Percentiles rank a stretch among this genome's conserved stretches.
phyloP scores from a whole-genome alignment of 2,113 vertebrate species.

The Chiloscyllium plagiosum region DNA sequence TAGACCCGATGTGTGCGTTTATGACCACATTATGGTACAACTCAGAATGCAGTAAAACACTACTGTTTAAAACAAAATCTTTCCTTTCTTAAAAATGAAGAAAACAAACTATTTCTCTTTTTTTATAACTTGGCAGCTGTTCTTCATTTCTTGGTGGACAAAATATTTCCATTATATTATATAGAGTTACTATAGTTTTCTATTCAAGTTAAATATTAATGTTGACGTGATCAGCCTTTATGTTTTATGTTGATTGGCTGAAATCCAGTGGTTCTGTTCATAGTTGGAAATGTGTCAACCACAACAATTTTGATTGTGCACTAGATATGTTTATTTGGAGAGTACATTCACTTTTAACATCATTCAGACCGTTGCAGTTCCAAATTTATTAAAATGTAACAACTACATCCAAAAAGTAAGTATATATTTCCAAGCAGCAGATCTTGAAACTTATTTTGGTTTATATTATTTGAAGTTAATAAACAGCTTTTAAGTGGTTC shows the following conservation, averaged over 20 bases:
- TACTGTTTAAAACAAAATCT: neutral
- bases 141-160: slow-evolving; percentile 32
- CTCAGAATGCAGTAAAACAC: slow-evolving; percentile 1
- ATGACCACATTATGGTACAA: slow-evolving; percentile 20
- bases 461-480: slow-evolving; percentile 20
- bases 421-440: neutral
- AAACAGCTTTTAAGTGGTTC: slow-evolving; percentile 15
- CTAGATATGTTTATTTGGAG: slow-evolving; percentile 47
- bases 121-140: slow-evolving; percentile 27
- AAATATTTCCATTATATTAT: slow-evolving; percentile 34
- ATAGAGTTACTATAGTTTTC: slow-evolving; percentile 37
- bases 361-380: slow-evolving; percentile 22
- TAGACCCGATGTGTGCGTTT: neutral
- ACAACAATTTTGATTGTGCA: slow-evolving; percentile 49
- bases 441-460: neutral
- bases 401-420: neutral
- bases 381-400: slow-evolving; percentile 27
- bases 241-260: slow-evolving; percentile 44
- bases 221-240: slow-evolving; percentile 38
- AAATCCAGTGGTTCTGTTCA: slow-evolving; percentile 42
- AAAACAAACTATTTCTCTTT: slow-evolving; percentile 19
- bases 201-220: slow-evolving; percentile 35
- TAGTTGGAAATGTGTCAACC: slow-evolving; percentile 42
- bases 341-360: slow-evolving; percentile 27
- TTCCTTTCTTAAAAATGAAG: neutral